A percentile compares a stretch with the other conserved stretches of the same genome.
phyloP scores from a whole-genome alignment of 2,113 vertebrate genomes.

The Tor tambroides region DNA sequence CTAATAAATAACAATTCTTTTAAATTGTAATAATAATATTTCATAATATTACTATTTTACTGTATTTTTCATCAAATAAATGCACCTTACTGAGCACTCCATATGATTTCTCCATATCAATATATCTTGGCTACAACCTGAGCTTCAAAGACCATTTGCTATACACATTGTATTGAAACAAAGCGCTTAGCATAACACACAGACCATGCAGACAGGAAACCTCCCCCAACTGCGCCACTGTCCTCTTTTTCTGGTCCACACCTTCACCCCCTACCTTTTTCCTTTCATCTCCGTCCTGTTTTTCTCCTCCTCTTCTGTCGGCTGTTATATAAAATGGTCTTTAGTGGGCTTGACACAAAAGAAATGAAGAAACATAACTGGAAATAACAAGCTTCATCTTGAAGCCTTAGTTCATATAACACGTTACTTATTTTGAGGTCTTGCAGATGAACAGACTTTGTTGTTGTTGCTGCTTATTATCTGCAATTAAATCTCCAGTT shows the following conservation, averaged over 20 bases:
- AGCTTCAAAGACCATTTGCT: neutral
- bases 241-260: conserved; percentile 38
- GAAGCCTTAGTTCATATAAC: conserved; percentile 33
- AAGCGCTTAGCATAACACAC: neutral
- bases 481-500: conserved; percentile 22
- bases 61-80: neutral
- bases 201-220: conserved; percentile 19
- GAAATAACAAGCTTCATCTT: conserved; percentile 45
- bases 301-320: conserved; percentile 39
- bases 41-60: neutral
- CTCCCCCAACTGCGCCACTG: neutral
- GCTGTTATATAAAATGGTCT: conserved; percentile 34
- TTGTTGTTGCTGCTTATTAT: neutral
- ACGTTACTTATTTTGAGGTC: neutral
- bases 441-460: neutral
- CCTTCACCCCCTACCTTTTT: conserved; percentile 5
- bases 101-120: neutral
- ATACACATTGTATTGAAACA: conserved; percentile 12
- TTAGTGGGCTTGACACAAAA: conserved; percentile 24
- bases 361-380: conserved; percentile 31
- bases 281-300: conserved; percentile 42
- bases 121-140: neutral
- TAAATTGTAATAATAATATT: neutral
- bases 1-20: neutral
- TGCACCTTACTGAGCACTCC: neutral